Conservation (phyloP, 2,888 invertebrate species). For the Heterodera filipjevi region DNA sequence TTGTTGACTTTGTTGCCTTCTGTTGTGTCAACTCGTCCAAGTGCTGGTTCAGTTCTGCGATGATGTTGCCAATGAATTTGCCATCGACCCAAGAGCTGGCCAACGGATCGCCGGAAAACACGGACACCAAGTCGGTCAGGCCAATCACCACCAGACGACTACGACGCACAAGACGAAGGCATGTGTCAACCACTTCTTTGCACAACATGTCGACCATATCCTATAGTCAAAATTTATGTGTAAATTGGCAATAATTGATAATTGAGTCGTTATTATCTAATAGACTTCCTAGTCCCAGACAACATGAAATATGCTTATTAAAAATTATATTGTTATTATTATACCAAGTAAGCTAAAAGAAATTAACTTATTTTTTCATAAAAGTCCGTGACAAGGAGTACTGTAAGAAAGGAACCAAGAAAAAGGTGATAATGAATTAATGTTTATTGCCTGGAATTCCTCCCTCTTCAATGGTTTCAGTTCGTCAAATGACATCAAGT, state of each 20-base stretch:
- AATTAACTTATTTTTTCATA: neutral
- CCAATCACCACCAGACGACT: conserved; percentile 36
- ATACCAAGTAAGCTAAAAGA: no score
- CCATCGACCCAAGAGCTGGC: conserved; percentile 36
- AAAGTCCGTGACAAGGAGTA: no score
- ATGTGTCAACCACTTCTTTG: conserved; percentile 34
- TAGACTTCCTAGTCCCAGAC: no score
- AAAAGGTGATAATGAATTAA: no score
- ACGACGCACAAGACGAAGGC: conserved; percentile 35
- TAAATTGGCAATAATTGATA: no score
- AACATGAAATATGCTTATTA: no score
- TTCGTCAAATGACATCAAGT: neutral
- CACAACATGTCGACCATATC: conserved; percentile 37
- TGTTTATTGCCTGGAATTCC: conserved; percentile 11
- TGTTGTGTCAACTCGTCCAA: conserved; percentile 26
- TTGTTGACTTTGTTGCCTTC: neutral
- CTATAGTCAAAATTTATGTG: conserved; percentile 31
- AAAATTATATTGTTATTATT: no score
- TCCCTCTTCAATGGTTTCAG: conserved; percentile 19
- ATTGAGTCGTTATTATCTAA: no score
- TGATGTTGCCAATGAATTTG: conserved; percentile 31
- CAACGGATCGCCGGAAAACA: conserved; percentile 35
- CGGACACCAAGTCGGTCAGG: conserved; percentile 34
- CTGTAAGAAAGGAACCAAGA: no score
- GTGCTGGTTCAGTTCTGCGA: conserved; percentile 27